Evolutionary conservation across 2,888 invertebrate genomes (phyloP).

Genomic region (Volucella bombylans): DNA sequence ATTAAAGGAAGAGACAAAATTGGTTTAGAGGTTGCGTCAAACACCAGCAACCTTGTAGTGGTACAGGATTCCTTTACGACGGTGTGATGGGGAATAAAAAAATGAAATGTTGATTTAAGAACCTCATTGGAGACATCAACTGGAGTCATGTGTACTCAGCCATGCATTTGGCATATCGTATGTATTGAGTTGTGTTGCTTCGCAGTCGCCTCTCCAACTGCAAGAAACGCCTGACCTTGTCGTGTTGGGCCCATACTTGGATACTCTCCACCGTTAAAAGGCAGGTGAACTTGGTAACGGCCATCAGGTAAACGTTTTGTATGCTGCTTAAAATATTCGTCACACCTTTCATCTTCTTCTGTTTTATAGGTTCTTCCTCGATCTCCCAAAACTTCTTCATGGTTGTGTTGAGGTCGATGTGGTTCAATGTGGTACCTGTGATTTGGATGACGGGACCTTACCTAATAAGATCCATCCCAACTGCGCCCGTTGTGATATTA

Average conservation of each 20-base stretch:
- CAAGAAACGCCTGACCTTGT: background rate
- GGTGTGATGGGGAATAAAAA: conserved; percentile 21
- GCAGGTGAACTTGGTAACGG: background rate
- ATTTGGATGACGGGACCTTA: too few relatives aligned
- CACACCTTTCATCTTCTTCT: conserved; percentile 9
- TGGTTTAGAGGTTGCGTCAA: conserved; percentile 12
- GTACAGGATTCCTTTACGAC: conserved; percentile 24
- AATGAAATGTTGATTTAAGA: background rate
- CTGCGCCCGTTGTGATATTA: too few relatives aligned
- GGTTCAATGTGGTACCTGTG: too few relatives aligned
- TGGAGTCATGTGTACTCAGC: background rate
- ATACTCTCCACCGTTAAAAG: conserved; percentile 2
- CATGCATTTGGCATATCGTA: background rate
- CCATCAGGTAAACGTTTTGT: background rate
- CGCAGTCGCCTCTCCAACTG: too few relatives aligned
- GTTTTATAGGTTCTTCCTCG: too few relatives aligned
- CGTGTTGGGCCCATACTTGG: too few relatives aligned
- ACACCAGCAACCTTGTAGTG: conserved; percentile 11
- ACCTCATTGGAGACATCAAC: background rate
- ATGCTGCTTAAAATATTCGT: conserved; percentile 2
- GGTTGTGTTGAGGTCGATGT: too few relatives aligned
- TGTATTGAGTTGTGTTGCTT: background rate
- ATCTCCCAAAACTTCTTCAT: too few relatives aligned
- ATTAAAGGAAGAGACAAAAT: conserved; percentile 11
- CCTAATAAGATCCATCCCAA: too few relatives aligned